A percentile compares a stretch with the other conserved stretches of the same genome.
Conservation (phyloP, 2,888 invertebrate genomes). For the Crossocerus cetratus region DNA sequence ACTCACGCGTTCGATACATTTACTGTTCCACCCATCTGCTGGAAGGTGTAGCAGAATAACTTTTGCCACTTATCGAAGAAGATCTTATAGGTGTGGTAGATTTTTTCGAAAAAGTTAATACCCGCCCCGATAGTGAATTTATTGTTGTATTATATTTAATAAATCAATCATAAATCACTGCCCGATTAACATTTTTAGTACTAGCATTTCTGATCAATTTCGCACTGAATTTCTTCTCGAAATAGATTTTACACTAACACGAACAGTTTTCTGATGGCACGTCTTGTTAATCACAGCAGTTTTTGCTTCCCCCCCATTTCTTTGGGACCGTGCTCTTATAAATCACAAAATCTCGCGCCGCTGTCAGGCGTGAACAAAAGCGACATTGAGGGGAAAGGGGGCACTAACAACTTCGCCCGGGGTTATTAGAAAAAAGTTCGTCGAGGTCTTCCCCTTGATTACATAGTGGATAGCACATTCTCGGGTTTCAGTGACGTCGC, state of each 20-base stretch:
- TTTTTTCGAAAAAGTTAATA: background rate
- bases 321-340: conserved; percentile 7
- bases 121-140: no score
- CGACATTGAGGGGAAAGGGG: conserved; percentile 59
- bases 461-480: conserved; percentile 59
- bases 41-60: no score
- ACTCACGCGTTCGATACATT: background rate
- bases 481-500: conserved; percentile 32
- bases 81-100: background rate
- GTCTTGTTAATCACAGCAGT: background rate
- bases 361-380: conserved; percentile 41
- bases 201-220: background rate
- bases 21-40: no score
- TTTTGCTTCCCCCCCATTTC: no score
- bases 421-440: conserved; percentile 60
- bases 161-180: no score
- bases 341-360: conserved; percentile 29
- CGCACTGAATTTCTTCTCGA: background rate
- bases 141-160: no score
- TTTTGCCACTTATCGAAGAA: background rate
- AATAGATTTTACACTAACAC: background rate
- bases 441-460: conserved; percentile 66
- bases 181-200: background rate
- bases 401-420: conserved; percentile 38
- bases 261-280: background rate